These are phyloP conservation scores for Pteronura brasiliensis DNA, from an alignment of 2,113 vertebrate genomes.

Conservation along the genomic window DNA sequence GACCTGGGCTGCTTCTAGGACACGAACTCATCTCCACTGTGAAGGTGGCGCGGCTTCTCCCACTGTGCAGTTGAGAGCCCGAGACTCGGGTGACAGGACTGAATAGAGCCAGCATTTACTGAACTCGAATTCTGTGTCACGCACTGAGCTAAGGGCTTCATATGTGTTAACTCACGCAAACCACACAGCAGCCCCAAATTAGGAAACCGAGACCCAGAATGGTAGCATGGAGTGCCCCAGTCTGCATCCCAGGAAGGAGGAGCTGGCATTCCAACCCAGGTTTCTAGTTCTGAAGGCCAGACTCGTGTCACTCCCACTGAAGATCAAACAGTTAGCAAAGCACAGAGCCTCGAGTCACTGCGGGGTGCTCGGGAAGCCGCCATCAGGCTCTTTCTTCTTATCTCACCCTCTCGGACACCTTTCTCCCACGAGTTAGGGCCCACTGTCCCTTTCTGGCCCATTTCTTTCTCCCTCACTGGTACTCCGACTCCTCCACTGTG, in stretches of 20 bases:
- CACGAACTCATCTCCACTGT: neutral
- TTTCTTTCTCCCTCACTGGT: neutral
- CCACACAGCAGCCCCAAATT: neutral
- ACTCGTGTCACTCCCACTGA: rapidly evolving
- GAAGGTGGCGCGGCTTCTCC: neutral
- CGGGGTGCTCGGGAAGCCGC: neutral
- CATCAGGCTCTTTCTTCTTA: neutral
- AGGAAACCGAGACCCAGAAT: neutral
- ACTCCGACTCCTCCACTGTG: neutral
- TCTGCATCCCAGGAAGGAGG: neutral
- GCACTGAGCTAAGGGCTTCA: neutral
- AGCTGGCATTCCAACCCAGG: neutral
- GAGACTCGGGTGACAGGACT: neutral
- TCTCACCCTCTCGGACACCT: neutral
- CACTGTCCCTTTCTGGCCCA: neutral
- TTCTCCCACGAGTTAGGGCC: neutral
- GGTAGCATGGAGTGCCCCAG: neutral
- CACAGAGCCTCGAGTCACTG: neutral
- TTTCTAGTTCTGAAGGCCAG: neutral
- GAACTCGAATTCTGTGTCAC: neutral
- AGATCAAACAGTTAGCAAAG: neutral
- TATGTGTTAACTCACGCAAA: neutral
- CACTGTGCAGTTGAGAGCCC: neutral
- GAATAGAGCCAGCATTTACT: neutral
- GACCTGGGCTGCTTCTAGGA: neutral